A percentile compares a stretch with the other conserved stretches of the same genome.
phyloP scores from a whole-genome alignment of 2,888 invertebrate genomes.

The Ornithoptera alexandrae region DNA sequence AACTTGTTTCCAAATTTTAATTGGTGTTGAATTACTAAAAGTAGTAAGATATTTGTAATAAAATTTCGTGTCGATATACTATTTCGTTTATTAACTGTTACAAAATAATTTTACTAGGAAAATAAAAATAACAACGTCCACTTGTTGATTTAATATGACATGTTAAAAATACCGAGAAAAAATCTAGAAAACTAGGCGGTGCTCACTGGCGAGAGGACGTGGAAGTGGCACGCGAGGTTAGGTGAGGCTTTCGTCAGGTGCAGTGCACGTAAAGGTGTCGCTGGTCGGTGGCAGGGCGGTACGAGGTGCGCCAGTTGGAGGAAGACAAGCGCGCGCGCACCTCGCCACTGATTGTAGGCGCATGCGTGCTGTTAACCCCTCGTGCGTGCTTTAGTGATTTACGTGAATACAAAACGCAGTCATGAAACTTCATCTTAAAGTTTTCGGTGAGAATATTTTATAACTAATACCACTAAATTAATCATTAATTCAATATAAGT shows the following conservation, averaged over 20 bases:
- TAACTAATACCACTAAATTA: neutral
- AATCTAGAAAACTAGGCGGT: conserved; percentile 31
- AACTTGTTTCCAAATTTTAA: too few relatives aligned
- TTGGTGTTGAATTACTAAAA: too few relatives aligned
- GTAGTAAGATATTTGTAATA: too few relatives aligned
- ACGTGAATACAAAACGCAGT: conserved; percentile 44
- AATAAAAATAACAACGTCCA: too few relatives aligned
- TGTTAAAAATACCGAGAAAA: neutral
- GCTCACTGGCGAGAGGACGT: conserved; percentile 52
- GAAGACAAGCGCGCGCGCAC: conserved; percentile 64
- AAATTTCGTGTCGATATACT: too few relatives aligned
- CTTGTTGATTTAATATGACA: neutral
- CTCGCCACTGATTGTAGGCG: conserved; percentile 46
- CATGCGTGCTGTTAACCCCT: conserved; percentile 39
- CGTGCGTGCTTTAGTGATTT: conserved; percentile 47
- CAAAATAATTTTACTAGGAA: too few relatives aligned
- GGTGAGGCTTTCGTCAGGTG: conserved; percentile 50
- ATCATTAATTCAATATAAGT: neutral
- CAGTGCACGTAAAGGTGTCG: conserved; percentile 42
- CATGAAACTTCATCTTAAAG: conserved; percentile 67
- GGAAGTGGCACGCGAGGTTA: conserved; percentile 58
- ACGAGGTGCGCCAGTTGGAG: conserved; percentile 54
- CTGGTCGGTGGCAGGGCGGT: conserved; percentile 39
- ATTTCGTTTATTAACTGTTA: too few relatives aligned
- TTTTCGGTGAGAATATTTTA: conserved; percentile 57